phyloP scores from a whole-genome alignment of 1,140 invertebrate genomes.

The Diachasmimorpha longicaudata region DNA sequence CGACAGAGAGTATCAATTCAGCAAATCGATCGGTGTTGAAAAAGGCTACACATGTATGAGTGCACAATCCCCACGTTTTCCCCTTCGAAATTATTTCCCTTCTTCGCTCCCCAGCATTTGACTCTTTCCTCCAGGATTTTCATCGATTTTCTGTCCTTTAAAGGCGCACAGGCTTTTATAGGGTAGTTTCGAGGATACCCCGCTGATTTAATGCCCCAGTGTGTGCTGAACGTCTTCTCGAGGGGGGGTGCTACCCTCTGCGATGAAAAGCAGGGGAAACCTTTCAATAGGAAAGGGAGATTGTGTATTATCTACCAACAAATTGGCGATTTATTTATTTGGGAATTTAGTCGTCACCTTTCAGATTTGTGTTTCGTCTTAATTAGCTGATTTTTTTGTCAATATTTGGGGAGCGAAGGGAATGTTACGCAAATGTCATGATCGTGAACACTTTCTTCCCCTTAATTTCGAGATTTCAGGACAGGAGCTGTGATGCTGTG shows the following conservation, averaged over 20 bases:
- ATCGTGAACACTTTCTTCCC: too few species aligned
- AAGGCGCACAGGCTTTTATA: constrained; percentile 5
- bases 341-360: background rate
- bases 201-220: constrained; percentile 19
- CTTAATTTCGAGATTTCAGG: too few species aligned
- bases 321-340: background rate
- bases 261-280: background rate
- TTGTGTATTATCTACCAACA: background rate
- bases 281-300: background rate
- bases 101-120: background rate
- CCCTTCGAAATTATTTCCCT: background rate
- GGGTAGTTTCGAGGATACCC: background rate
- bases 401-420: background rate
- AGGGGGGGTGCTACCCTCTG: background rate
- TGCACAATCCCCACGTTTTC: background rate
- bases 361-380: background rate
- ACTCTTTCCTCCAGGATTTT: constrained; percentile 8
- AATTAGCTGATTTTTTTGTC: background rate
- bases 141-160: constrained; percentile 14
- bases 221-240: constrained; percentile 8
- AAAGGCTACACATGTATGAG: background rate
- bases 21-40: constrained; percentile 1
- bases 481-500: too few species aligned
- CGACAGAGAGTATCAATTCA: background rate
- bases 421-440: too few species aligned